A percentile compares a stretch with the other conserved stretches of the same genome.
phyloP scores from a whole-genome alignment of 1,140 invertebrate genomes.

The Phymorhynchus buccinoides region DNA sequence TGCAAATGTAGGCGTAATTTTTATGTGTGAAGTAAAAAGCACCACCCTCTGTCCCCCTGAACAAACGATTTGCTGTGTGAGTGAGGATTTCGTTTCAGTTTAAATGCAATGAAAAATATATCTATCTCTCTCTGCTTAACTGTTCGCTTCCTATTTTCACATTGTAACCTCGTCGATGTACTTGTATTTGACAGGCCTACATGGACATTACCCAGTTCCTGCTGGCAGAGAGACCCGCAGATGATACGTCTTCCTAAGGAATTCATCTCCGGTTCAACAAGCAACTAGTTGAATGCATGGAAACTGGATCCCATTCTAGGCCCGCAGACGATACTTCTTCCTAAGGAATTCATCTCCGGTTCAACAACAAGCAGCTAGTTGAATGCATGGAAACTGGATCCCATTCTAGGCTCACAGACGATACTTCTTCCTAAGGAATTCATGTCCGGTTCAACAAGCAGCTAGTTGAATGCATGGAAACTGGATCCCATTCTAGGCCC shows the following conservation, averaged over 20 bases:
- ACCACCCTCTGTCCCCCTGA: no score
- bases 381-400: no score
- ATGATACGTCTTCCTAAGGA: no score
- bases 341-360: background rate
- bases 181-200: background rate
- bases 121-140: no score
- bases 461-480: no score
- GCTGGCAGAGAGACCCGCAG: background rate
- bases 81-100: background rate
- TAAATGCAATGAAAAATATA: no score
- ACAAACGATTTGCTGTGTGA: background rate
- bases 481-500: no score
- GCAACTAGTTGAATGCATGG: background rate
- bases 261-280: background rate
- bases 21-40: no score
- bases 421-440: no score
- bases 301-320: background rate
- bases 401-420: no score
- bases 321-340: background rate
- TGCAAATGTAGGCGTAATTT: background rate
- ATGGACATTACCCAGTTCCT: background rate
- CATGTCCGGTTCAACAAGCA: no score
- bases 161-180: background rate
- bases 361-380: no score
- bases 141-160: background rate